Percentiles rank a stretch among this genome's conserved stretches.
phyloP scores from a whole-genome alignment of 1,140 invertebrate genomes.

The Pemphigus obesinymphae region DNA sequence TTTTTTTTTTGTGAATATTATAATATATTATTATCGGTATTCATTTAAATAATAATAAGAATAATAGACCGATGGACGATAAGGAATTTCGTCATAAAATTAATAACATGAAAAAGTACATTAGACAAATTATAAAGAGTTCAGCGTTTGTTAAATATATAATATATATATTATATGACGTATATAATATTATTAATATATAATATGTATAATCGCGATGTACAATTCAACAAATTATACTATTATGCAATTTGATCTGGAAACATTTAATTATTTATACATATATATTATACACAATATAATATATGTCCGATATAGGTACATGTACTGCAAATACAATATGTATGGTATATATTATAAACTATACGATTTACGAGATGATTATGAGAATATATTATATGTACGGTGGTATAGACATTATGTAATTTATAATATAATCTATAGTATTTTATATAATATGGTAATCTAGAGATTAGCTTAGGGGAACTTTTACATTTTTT shows the following conservation, averaged over 20 bases:
- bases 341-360: slow-evolving; percentile 1
- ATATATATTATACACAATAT: background rate
- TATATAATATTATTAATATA: background rate
- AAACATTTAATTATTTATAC: background rate
- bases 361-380: background rate
- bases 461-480: too few species aligned
- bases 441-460: background rate
- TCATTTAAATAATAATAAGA: slow-evolving; percentile 5
- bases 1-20: background rate
- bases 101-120: slow-evolving; percentile 18
- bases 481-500: too few species aligned
- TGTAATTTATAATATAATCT: background rate
- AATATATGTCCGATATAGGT: background rate
- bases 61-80: slow-evolving; percentile 8
- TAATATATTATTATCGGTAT: slow-evolving; percentile 14
- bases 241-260: slow-evolving; percentile 17
- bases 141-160: slow-evolving; percentile 5
- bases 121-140: slow-evolving; percentile 27
- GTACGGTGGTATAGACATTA: background rate
- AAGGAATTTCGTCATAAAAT: slow-evolving; percentile 27
- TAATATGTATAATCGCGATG: background rate
- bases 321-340: background rate
- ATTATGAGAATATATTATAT: background rate
- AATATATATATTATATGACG: background rate
- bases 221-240: background rate